Base-by-base conservation (phyloP, 2,797 vertebrate species). In the Notoglanidium macrostoma region DNA sequence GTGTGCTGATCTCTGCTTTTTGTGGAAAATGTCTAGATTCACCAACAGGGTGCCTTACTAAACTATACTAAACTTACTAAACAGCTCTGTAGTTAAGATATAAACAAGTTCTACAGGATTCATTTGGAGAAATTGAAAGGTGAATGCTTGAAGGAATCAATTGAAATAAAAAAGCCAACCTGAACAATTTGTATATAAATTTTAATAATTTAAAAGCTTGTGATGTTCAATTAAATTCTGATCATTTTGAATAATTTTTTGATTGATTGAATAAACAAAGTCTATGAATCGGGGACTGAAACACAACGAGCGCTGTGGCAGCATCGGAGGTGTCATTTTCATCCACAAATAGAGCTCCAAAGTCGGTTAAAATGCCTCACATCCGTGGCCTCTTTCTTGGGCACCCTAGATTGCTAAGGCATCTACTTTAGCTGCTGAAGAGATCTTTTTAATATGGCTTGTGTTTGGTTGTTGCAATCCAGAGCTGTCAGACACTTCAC, bases 1-100 rank as follows among this genome's bases (percentile, higher is more conserved):
- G 46, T 76, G 29, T 88, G 81, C 86, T 86, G 55, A 81, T 21
- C 67, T 68, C 5, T n/a, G 70, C 44, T 65, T 90, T 89, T 67
- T 86, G 35, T 85, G 63, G 65, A 82, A 49, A 90, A 68, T 49
- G 81, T 87, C 44, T 29, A 59, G 54, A 46, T 61, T 74, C 19
- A 54, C 46, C 61, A 67, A 51, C 80, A 67, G 80, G n/a, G n/a
- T 83, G 61, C 17, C 26, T 83, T 49, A 83, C 44, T 67, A 67
- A 29, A 67, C 57, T 63, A 44, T 63, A 46, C 61, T 40, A 40
- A 40, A 40, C 40, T 40, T 40, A 40, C 40, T 40, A 40, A 40
- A 40, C 21, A 14, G 55, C 21, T 17, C 2, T 61, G 35, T 80
- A n/a, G 11, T 59, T 61, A 78, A 19, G 77, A 57, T 55, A 35